Conservation (phyloP, 2,797 vertebrate genomes). For the Carduelis carduelis region DNA sequence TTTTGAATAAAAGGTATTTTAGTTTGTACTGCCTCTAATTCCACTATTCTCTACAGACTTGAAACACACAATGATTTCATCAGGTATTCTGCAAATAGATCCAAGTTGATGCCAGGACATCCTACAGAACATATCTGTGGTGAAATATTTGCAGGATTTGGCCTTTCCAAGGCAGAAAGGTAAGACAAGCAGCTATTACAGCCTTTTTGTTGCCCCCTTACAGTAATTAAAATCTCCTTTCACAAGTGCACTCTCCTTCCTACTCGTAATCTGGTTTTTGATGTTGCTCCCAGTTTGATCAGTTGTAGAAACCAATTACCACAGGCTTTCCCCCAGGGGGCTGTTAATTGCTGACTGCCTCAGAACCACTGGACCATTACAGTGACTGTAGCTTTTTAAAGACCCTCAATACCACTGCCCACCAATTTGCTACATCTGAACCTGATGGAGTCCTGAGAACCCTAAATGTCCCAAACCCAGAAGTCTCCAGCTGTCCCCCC, state of each 20-base stretch:
- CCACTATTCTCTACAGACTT: not conserved
- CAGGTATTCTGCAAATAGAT: not conserved
- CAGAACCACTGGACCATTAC: not conserved
- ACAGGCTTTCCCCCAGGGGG: not conserved
- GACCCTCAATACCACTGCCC: not conserved
- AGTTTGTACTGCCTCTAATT: slow-evolving; percentile 47
- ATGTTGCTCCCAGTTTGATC: not conserved
- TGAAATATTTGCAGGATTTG: not conserved
- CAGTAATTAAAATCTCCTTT: not conserved
- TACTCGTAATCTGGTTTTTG: not conserved
- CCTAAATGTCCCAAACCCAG: not conserved
- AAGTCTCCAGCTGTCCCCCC: rapidly evolving
- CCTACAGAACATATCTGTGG: not conserved
- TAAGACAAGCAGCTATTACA: not conserved
- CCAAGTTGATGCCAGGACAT: not conserved
- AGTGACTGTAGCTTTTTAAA: not conserved
- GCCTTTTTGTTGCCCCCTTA: not conserved
- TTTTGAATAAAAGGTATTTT: slow-evolving; percentile 70
- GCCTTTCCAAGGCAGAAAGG: not conserved
- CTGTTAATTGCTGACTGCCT: not conserved
- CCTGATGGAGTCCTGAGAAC: not conserved
- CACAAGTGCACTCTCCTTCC: not conserved
- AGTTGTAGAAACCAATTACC: slow-evolving; percentile 4
- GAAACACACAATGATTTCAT: not conserved
- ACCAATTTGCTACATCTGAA: not conserved